Conservation (phyloP, 2,888 invertebrate genomes). For the Heliconius sara region DNA sequence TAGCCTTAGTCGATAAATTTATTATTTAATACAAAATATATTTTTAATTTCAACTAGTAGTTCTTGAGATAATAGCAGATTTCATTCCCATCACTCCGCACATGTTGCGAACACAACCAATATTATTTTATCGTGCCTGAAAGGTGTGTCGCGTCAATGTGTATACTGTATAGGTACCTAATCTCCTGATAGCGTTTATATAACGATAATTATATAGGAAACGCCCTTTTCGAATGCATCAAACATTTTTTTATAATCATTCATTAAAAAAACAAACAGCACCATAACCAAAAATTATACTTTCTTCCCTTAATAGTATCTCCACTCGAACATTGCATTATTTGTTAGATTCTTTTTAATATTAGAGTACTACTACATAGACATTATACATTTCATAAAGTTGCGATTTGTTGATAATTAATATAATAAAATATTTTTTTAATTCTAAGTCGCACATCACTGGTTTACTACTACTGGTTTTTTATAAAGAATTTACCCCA, state of each 20-base stretch:
- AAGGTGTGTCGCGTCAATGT: not conserved
- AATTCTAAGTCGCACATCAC: not conserved
- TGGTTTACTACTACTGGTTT: too few species aligned
- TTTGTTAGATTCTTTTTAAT: not conserved
- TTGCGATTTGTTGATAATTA: too few species aligned
- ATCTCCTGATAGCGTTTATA: not conserved
- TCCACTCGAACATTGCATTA: not conserved
- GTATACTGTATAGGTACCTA: not conserved
- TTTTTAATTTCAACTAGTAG: not conserved
- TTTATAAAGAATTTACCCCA: not conserved
- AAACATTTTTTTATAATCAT: not conserved
- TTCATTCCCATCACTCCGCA: not conserved
- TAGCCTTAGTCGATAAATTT: not conserved
- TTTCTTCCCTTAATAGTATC: not conserved
- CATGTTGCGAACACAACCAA: not conserved
- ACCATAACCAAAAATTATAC: not conserved
- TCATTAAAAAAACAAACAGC: not conserved
- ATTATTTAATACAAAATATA: not conserved
- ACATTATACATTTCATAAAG: too few species aligned
- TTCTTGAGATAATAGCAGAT: not conserved
- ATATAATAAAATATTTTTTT: not conserved
- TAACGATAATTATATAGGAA: not conserved
- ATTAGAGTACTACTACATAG: not conserved
- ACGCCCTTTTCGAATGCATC: not conserved
- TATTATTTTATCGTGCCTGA: constrained; percentile 15